These are phyloP conservation scores for Micronisus gabar DNA, from an alignment of 2,113 vertebrate genomes.

Conservation along the genomic window DNA sequence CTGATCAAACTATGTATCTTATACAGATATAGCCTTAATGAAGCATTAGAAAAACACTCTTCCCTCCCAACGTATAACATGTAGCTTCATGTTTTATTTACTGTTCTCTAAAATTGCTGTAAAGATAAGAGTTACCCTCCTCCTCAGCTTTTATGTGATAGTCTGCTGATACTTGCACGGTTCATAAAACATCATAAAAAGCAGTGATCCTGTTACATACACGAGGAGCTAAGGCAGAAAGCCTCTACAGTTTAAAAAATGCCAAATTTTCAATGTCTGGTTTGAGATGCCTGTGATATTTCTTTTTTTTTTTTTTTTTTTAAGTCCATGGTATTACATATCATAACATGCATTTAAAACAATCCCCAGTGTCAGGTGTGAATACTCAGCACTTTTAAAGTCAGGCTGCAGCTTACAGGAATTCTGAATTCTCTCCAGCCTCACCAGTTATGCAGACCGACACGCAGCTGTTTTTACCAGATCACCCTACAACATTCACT, in stretches of 20 bases:
- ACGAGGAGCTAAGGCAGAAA: neutral
- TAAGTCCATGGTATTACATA: neutral
- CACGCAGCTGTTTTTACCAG: neutral
- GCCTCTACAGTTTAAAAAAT: neutral
- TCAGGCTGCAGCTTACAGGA: neutral
- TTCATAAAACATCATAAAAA: neutral
- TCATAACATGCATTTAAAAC: neutral
- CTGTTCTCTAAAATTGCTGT: neutral
- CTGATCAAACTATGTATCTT: neutral
- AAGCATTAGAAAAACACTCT: neutral
- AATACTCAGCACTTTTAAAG: neutral
- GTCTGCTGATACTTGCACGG: neutral
- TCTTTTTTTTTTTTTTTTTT: neutral
- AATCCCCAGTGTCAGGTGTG: neutral
- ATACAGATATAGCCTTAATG: neutral
- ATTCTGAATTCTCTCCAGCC: neutral
- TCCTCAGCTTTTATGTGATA: neutral
- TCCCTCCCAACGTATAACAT: accelerated
- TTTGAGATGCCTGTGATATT: neutral
- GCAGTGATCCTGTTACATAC: neutral
- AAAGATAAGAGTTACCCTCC: neutral
- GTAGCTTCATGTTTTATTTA: neutral
- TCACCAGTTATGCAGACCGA: neutral
- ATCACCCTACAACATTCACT: neutral
- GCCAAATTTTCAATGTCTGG: neutral